Conservation (phyloP, 2,888 invertebrate genomes). For the Leistus spinibarbis region DNA sequence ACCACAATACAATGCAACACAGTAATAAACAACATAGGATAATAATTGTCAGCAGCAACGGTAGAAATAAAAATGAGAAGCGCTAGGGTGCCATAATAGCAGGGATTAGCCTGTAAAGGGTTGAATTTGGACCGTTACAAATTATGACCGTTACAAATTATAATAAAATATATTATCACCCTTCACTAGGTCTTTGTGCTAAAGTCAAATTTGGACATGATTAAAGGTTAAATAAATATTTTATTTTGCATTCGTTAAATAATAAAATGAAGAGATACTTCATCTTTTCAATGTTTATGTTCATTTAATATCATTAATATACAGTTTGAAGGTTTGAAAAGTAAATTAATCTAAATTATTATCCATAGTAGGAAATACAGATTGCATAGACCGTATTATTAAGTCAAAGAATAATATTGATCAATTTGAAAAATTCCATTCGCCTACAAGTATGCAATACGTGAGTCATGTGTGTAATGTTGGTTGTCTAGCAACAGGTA, state of each 20-base stretch:
- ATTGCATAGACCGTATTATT: too few species aligned
- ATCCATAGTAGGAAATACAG: too few species aligned
- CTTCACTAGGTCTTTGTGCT: background rate
- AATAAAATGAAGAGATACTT: background rate
- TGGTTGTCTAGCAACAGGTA: conserved; percentile 32
- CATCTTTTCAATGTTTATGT: background rate
- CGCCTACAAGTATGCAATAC: background rate
- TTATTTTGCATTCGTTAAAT: background rate
- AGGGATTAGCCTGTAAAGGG: conserved; percentile 31
- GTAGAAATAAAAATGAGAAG: background rate
- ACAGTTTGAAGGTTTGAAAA: too few species aligned
- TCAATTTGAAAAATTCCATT: background rate
- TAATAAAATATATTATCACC: conserved; percentile 30
- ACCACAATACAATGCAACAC: background rate
- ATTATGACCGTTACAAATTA: conserved; percentile 38
- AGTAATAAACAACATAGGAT: conserved; percentile 8
- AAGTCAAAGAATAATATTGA: background rate
- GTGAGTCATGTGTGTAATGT: conserved; percentile 17
- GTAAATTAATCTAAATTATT: too few species aligned
- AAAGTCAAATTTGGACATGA: background rate
- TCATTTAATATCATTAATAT: background rate
- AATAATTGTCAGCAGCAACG: conserved; percentile 20
- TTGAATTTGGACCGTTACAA: conserved; percentile 29
- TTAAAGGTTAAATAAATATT: background rate
- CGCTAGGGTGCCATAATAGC: conserved; percentile 22